Evolutionary conservation across 2,888 invertebrate species (phyloP).

Genomic region (Mycalesis mineus): DNA sequence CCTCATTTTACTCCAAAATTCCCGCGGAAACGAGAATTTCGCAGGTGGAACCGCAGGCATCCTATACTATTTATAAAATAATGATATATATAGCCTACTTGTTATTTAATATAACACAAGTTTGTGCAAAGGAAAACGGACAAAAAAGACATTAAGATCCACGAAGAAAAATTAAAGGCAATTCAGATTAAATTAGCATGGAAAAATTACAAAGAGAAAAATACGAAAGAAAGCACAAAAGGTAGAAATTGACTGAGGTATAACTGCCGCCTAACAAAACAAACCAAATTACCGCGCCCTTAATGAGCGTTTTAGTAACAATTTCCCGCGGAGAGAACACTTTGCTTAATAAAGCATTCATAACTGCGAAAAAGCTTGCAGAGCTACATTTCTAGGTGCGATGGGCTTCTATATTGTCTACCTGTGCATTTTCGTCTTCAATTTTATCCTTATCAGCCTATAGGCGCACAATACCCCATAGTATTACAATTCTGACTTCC

Average conservation of each 20-base stretch:
- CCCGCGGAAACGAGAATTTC: too few relatives aligned
- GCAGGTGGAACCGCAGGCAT: too few relatives aligned
- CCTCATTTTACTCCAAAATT: too few relatives aligned
- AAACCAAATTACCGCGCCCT: conserved; percentile 3
- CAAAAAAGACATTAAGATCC: neutral
- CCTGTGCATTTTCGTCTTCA: too few relatives aligned
- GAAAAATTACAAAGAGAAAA: neutral
- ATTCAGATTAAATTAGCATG: neutral
- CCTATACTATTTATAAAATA: too few relatives aligned
- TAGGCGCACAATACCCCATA: too few relatives aligned
- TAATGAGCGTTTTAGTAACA: conserved; percentile 10
- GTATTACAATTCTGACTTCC: too few relatives aligned
- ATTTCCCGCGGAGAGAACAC: neutral
- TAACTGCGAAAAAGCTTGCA: conserved; percentile 1
- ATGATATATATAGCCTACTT: too few relatives aligned
- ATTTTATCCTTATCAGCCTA: too few relatives aligned
- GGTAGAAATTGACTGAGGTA: neutral
- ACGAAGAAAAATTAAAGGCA: neutral
- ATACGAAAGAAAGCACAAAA: neutral
- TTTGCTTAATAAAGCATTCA: conserved; percentile 5
- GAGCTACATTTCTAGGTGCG: neutral
- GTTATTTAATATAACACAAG: too few relatives aligned
- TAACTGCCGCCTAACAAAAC: conserved; percentile 3
- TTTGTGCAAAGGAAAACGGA: neutral
- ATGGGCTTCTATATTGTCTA: too few relatives aligned